A percentile compares a stretch with the other conserved stretches of the same genome.
phyloP scores from a whole-genome alignment of 30 jellyfish, hydroid and myxozoan genomes.

The Aurelia coerulea region DNA sequence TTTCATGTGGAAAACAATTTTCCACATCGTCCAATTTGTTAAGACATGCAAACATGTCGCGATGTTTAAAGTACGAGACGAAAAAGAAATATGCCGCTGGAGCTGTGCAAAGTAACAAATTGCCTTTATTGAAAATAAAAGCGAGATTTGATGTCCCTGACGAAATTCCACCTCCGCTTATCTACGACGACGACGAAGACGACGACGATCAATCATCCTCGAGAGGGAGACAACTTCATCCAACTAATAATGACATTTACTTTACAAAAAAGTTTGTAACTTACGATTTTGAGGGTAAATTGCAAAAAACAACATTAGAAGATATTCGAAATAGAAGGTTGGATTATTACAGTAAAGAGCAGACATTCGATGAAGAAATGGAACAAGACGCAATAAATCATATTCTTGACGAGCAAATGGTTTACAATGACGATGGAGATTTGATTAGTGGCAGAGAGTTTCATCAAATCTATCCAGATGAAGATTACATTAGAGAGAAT shows the following conservation, averaged over 20 bases:
- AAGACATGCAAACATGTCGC: background rate
- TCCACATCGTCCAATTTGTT: background rate
- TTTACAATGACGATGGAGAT: background rate
- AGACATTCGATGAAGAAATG: too few relatives aligned
- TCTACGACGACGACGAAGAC: background rate
- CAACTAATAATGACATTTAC: background rate
- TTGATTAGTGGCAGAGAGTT: background rate
- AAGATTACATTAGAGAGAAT: background rate
- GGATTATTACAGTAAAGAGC: too few relatives aligned
- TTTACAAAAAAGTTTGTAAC: background rate
- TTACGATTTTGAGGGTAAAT: background rate
- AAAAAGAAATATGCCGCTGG: background rate
- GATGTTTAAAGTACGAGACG: background rate
- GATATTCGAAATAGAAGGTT: background rate
- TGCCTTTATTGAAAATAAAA: background rate
- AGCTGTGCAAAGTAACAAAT: background rate
- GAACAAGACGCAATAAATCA: too few relatives aligned
- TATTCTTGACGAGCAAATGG: background rate
- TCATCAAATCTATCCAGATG: background rate
- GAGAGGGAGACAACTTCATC: background rate
- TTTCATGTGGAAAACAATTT: background rate
- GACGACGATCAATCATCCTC: too few relatives aligned
- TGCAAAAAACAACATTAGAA: background rate
- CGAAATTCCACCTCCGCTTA: background rate
- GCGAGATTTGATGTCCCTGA: background rate